Evolutionary conservation across 2,113 vertebrate species (phyloP), one percentile per base, ranked within the genome.

Genomic region (Sebastes fasciatus): DNA sequence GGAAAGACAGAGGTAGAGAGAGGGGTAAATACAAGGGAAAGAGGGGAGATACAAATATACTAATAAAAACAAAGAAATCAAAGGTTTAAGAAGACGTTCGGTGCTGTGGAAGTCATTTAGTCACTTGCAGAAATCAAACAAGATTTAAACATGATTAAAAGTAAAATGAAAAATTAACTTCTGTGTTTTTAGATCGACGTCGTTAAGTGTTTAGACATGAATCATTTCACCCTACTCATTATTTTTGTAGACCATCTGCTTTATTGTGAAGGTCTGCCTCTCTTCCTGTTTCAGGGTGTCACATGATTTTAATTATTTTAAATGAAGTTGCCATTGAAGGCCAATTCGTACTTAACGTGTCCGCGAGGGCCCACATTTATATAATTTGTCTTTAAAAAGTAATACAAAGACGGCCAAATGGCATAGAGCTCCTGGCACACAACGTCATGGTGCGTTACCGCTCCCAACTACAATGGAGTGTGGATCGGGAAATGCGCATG

Each of bases 1-100:
- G 93, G 91, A 95, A 92, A 94, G 93, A 94, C 92, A 95, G 95
- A 95, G 95, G 94, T 94, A 94, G 95, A 95, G 94, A 94, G 94
- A 93, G 93, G 91, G 93, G 89, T 93, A 94, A 94, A 95, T 96
- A 95, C 95, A 95, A 91, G 92, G 89, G 87, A 92, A 90, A 94
- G 90, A 89, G 83, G 90, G 89, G 72, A 91, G 92, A 94, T 94
- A 94, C 93, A 94, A 96, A 94, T 93, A 91, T 92, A 92, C 92
- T 95, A 94, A 93, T 87, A 90, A 90, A 91, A 91, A 60, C 42
- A 92, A 91, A 86, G 77, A 86, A 82, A 85, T 73, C 72, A 88
- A 85, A 84, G 88, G 88, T 74, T 93, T 84, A 77, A 49, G 68
- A 78, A 65, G 79, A 77, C 77, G 79, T 91, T 86, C 86, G 91